Evolutionary conservation across 2,888 invertebrate genomes (phyloP).

Genomic region (Nomada hirtipes): DNA sequence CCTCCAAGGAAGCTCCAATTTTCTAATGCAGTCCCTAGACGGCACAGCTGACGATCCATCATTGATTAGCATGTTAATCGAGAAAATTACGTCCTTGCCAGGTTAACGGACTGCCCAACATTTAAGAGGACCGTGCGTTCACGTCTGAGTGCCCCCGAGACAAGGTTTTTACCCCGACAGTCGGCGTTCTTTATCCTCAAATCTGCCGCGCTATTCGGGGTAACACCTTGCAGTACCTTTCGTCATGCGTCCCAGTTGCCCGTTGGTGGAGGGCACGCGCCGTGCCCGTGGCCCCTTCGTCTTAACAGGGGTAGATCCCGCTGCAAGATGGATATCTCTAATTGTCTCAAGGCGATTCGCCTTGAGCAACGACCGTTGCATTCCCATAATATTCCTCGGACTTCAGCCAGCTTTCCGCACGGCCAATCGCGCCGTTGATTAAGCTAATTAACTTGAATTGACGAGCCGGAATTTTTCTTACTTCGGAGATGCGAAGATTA

Average conservation of each 20-base stretch:
- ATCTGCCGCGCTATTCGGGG: conserved; percentile 68
- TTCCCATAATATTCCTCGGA: conserved; percentile 53
- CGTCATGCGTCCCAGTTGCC: conserved; percentile 51
- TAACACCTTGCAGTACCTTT: conserved; percentile 73
- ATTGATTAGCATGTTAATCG: background rate
- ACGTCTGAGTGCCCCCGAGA: conserved; percentile 36
- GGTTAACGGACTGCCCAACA: conserved; percentile 45
- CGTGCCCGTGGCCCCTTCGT: conserved; percentile 27
- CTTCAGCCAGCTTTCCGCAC: conserved; percentile 6
- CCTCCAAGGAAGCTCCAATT: too few relatives aligned
- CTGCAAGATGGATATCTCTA: conserved; percentile 75
- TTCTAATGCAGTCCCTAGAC: too few relatives aligned
- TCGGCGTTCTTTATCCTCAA: conserved; percentile 66
- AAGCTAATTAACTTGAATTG: background rate
- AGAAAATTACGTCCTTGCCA: conserved; percentile 6
- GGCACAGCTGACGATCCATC: background rate
- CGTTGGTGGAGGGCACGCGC: conserved; percentile 61
- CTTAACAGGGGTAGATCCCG: conserved; percentile 60
- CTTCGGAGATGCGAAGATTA: too few relatives aligned
- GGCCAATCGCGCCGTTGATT: background rate
- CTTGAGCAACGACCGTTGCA: conserved; percentile 70
- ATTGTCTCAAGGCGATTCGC: conserved; percentile 71
- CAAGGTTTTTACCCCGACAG: conserved; percentile 38
- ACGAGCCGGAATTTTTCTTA: background rate
- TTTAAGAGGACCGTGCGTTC: conserved; percentile 38